Evolutionary conservation across 1,140 invertebrate genomes (phyloP).

Genomic region (Melitaea cinxia): DNA sequence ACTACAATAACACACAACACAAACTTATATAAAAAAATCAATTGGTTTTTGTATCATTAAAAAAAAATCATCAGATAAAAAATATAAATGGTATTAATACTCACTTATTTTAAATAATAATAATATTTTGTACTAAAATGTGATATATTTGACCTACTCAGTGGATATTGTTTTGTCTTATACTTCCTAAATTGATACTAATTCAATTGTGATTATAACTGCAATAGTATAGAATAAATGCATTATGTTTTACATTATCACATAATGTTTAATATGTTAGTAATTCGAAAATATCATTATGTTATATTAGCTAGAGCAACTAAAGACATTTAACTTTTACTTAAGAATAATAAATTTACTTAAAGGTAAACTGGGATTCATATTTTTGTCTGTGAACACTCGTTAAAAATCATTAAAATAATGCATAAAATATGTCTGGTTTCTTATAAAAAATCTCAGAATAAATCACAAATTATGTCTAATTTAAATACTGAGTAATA

Average conservation of each 20-base stretch:
- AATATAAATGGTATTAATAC: neutral
- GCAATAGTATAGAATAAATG: conserved; percentile 15
- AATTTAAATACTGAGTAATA: conserved; percentile 1
- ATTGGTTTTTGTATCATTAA: neutral
- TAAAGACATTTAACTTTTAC: neutral
- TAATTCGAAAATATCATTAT: neutral
- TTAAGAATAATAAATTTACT: neutral
- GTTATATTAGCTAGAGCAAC: neutral
- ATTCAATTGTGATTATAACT: conserved; percentile 13
- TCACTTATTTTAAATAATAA: neutral
- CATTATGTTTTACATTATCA: neutral
- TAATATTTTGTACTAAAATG: conserved; percentile 21
- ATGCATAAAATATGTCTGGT: conserved; percentile 8
- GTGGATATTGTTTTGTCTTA: neutral
- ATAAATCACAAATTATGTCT: conserved; percentile 29
- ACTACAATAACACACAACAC: conserved; percentile 16
- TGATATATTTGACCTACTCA: conserved; percentile 3
- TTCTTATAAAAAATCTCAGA: conserved; percentile 17
- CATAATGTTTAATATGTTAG: neutral
- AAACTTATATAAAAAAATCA: conserved; percentile 11
- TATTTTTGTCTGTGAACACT: conserved; percentile 1
- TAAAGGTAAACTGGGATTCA: conserved; percentile 20
- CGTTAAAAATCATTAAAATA: neutral
- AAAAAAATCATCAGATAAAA: neutral
- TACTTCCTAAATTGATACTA: neutral